These are phyloP conservation scores for Prochilodus magdalenae DNA, from an alignment of 2,113 vertebrate species.

Conservation along the genomic window DNA sequence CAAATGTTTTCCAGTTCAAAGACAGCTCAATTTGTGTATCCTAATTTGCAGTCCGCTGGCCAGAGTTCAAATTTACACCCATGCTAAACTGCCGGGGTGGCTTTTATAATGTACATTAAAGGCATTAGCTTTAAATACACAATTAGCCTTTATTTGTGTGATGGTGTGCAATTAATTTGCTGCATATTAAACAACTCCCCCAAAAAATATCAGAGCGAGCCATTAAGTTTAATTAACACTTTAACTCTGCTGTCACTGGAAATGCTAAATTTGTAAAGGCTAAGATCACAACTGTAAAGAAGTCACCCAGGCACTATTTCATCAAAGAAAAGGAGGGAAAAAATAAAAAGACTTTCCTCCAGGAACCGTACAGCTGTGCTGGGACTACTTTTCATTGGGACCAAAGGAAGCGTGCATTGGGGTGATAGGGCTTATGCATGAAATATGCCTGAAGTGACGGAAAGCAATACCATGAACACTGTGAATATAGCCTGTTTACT, in stretches of 20 bases:
- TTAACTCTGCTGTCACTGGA: slow-evolving; percentile 24
- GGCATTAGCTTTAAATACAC: slow-evolving; percentile 55
- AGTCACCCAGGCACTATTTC: not conserved
- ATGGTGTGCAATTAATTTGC: slow-evolving; percentile 58
- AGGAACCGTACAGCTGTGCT: too few relatives aligned
- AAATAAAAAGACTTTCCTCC: too few relatives aligned
- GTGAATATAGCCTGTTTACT: too few relatives aligned
- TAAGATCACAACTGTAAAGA: not conserved
- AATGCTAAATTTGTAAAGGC: not conserved
- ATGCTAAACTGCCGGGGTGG: slow-evolving; percentile 47
- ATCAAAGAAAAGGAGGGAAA: too few relatives aligned
- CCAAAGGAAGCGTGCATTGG: too few relatives aligned
- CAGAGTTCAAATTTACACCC: slow-evolving; percentile 46
- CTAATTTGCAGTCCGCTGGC: slow-evolving; percentile 55
- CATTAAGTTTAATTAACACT: slow-evolving; percentile 61
- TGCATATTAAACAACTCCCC: slow-evolving; percentile 61
- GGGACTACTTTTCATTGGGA: too few relatives aligned
- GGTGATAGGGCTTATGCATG: too few relatives aligned
- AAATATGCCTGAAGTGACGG: too few relatives aligned
- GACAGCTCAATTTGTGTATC: not conserved
- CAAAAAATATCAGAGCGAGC: slow-evolving; percentile 62
- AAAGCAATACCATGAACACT: too few relatives aligned
- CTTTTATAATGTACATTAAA: slow-evolving; percentile 55
- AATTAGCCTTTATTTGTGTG: slow-evolving; percentile 58
- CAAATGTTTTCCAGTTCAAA: slow-evolving; percentile 39